Percentiles rank a stretch among this genome's conserved stretches.
Evolutionary conservation across 2,888 invertebrate genomes (phyloP).

Genomic region (Augochlorella aurata): DNA sequence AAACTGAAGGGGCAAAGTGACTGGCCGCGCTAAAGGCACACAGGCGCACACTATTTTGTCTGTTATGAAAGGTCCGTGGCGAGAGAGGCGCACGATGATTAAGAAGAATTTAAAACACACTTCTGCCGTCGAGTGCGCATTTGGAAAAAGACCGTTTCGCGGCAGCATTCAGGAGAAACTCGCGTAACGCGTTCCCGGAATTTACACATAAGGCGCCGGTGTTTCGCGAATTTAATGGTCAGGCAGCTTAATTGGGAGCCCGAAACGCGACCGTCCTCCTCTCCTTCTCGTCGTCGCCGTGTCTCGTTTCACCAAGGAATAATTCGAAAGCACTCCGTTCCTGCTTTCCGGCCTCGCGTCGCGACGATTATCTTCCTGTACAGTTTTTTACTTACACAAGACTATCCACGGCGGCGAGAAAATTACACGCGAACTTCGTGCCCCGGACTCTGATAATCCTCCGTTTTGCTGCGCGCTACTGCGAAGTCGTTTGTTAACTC

Average conservation of each 20-base stretch:
- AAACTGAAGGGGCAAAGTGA: slow-evolving; percentile 30
- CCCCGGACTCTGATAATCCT: no score
- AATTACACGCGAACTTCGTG: neutral
- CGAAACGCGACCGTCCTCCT: slow-evolving; percentile 17
- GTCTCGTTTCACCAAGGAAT: slow-evolving; percentile 11
- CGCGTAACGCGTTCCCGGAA: slow-evolving; percentile 2
- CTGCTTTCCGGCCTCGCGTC: slow-evolving; percentile 2
- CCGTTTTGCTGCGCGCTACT: no score
- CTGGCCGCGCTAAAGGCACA: slow-evolving; percentile 20
- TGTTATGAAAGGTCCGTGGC: slow-evolving; percentile 24
- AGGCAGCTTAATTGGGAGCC: slow-evolving; percentile 21
- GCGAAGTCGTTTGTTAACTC: no score
- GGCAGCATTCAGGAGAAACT: neutral
- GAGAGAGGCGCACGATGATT: slow-evolving; percentile 11
- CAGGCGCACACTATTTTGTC: slow-evolving; percentile 10
- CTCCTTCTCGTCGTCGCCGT: neutral
- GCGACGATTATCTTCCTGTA: slow-evolving; percentile 23
- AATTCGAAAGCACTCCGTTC: slow-evolving; percentile 1
- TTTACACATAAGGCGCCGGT: neutral
- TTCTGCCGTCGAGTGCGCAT: neutral
- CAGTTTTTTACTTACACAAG: neutral
- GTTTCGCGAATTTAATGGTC: slow-evolving; percentile 30
- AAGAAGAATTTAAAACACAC: slow-evolving; percentile 27
- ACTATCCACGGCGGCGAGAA: neutral
- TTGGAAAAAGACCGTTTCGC: neutral